Percentiles rank a stretch among this genome's conserved stretches.
phyloP scores from a whole-genome alignment of 2,888 invertebrate species.

The Drosophila emarginata region DNA sequence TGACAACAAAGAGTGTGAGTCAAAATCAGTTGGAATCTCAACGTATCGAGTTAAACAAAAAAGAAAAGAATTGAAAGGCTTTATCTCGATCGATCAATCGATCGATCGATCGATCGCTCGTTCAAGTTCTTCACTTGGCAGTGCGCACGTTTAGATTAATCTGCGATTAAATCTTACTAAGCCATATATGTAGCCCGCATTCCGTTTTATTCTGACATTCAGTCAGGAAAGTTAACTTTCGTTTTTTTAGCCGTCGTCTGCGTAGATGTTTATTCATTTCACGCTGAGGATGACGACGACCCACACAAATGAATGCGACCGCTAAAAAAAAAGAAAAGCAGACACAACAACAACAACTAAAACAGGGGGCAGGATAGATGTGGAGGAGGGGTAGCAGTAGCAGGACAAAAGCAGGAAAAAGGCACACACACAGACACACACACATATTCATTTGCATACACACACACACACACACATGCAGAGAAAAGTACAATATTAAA shows the following conservation, averaged over 20 bases:
- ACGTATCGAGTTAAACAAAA: too few relatives aligned
- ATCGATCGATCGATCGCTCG: too few relatives aligned
- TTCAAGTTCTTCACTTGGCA: too few relatives aligned
- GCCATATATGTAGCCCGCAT: not conserved
- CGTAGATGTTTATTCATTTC: slow-evolving; percentile 23
- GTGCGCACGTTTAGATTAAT: too few relatives aligned
- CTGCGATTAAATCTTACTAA: too few relatives aligned
- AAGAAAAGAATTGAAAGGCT: too few relatives aligned
- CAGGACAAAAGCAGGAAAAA: slow-evolving; percentile 41
- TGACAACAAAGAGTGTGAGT: too few relatives aligned
- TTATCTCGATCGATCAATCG: too few relatives aligned
- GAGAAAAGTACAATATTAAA: slow-evolving; percentile 70
- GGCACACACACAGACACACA: slow-evolving; percentile 42
- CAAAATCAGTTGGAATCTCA: too few relatives aligned
- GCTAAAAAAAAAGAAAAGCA: slow-evolving; percentile 45
- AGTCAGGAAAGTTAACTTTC: slow-evolving; percentile 42
- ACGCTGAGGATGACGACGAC: not conserved
- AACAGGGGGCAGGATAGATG: not conserved
- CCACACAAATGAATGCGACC: slow-evolving; percentile 53
- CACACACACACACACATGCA: slow-evolving; percentile 14
- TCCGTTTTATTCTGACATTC: slow-evolving; percentile 18
- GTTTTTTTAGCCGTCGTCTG: slow-evolving; percentile 41
- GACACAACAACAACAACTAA: slow-evolving; percentile 14
- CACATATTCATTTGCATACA: not conserved
- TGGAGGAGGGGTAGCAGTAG: not conserved